Evolutionary conservation across 2,797 vertebrate genomes (phyloP), one percentile per base, ranked within the genome.

Genomic region (Sebastes flavidus): DNA sequence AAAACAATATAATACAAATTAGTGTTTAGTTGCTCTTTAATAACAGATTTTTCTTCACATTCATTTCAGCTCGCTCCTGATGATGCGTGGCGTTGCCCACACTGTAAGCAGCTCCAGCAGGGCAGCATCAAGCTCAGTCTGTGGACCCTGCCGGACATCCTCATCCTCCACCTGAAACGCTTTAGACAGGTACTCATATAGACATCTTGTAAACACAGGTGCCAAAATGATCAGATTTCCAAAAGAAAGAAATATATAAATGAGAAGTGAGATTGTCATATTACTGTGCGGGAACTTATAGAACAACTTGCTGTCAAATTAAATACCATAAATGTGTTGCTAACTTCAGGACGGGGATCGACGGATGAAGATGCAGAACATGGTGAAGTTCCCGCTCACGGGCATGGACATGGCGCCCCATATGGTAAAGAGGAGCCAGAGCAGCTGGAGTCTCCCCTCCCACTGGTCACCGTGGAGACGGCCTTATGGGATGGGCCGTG

Each of bases 331-430:
- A 59, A 66, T 16, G 14, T 56, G n/a, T 63, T 25, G 11, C 5
- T n/a, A 5, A n/a, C n/a, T 12, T 14, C 91, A 99, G 98, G 98
- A 99, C 38, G 97, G 95, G 30, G 98, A 99, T 91, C 95, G 97
- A 49, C 94, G 98, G 49, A 95, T 98, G 95, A 99, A 99, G 91
- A 97, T 99, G 87, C 98, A 99, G 83, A 99, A 99, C 94, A 97
- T 99, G 97, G 97, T 99, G 82, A 96, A 96, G 65, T 99, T 99
- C 89, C 98, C 98, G 0, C 93, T 99, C 83, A 93, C 95, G 1
- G 97, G 98, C 55, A 96, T 99, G 96, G 98, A 99, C 93, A 99
- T 99, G 98, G 98, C 98, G 0, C 98, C 98, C 3, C 98, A 99
- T 0, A 98, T 99, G 87, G 98, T 99, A 18, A 98, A 99, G 81